Base-by-base conservation (phyloP, 35 echinoderm and acorn worm species). In the Ptychodera flava region DNA sequence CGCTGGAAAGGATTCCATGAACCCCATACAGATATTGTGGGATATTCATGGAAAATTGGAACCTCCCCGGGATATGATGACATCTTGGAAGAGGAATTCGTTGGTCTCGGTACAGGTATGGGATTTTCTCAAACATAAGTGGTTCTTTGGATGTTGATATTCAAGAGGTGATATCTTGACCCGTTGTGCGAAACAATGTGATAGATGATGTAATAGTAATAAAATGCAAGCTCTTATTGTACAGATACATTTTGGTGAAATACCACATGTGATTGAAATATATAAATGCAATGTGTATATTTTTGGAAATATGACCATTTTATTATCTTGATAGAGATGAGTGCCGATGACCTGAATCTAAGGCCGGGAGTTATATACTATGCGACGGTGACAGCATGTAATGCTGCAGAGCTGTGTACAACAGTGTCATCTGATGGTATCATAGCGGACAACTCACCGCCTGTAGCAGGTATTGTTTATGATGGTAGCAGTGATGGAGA, bases 401-500 rank as follows among this genome's bases (percentile, higher is more conserved):
- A 89, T 78, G 88, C 88, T 16, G 88, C 82, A 22, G 88, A 85
- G 29, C 76, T 90, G 28, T 90, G 88, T 85, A 90, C 88, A 29
- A 77, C 81, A 35, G 88, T 85, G n/a, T 85, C 82, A 27, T 90
- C 88, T 29, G 88, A 90, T 85, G 88, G 88, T 32, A 77, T 90
- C 22, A 31, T 77, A 22, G 52, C 83, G 33, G 88, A 90, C 76
- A 37, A 84, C 36, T 85, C 88, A 33, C 82, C 88, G 34, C 88
- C 88, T 2, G 52, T 85, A 1, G 38, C 64, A 15, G 88, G 88
- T 16, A 45, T 35, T 12, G 88, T 90, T 0, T 79, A 78, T 85
- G 88, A 90, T 79, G 88, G 88, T 0, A 77, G 37, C 36, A 75
- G 36, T 36, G 88, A 77, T 15, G 81, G 31, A 36, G 88, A 84